Conservation (phyloP, 2,113 vertebrate species). For the Heliornis fulica region DNA sequence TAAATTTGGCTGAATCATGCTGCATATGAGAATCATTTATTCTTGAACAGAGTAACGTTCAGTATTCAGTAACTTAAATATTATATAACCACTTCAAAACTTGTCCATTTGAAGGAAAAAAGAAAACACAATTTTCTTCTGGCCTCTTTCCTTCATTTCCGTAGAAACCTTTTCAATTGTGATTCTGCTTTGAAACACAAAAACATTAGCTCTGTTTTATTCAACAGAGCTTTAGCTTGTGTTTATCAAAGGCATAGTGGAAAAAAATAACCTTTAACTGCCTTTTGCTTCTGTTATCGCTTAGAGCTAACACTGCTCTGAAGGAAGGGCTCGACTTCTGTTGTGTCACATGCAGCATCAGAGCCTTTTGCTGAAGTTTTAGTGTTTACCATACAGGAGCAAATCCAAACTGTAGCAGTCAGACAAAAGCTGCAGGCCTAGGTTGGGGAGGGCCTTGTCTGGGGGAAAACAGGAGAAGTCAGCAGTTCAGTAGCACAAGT, state of each 20-base stretch:
- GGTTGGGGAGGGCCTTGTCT: not conserved
- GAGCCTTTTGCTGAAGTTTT: not conserved
- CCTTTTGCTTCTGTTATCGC: not conserved
- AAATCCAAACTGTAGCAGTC: not conserved
- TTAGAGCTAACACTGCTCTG: not conserved
- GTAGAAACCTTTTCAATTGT: constrained; percentile 47
- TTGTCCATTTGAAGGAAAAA: constrained; percentile 48
- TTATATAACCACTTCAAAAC: constrained; percentile 64
- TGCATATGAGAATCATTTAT: constrained; percentile 67
- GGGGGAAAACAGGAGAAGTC: not conserved
- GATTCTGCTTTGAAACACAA: constrained; percentile 40
- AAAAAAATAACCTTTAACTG: not conserved
- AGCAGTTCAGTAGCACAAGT: not conserved
- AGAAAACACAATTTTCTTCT: constrained; percentile 54
- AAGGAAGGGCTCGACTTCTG: not conserved
- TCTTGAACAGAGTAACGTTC: constrained; percentile 34
- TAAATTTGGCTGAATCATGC: constrained; percentile 62
- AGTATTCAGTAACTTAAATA: constrained; percentile 48
- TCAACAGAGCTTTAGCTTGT: constrained; percentile 15
- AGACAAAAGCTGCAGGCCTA: not conserved
- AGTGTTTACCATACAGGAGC: not conserved
- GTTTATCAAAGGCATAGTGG: constrained; percentile 26
- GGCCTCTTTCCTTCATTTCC: constrained; percentile 51
- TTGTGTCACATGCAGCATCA: not conserved
- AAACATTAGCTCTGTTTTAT: constrained; percentile 48